Conservation (phyloP, 2,797 vertebrate species). For the Carduelis carduelis region DNA sequence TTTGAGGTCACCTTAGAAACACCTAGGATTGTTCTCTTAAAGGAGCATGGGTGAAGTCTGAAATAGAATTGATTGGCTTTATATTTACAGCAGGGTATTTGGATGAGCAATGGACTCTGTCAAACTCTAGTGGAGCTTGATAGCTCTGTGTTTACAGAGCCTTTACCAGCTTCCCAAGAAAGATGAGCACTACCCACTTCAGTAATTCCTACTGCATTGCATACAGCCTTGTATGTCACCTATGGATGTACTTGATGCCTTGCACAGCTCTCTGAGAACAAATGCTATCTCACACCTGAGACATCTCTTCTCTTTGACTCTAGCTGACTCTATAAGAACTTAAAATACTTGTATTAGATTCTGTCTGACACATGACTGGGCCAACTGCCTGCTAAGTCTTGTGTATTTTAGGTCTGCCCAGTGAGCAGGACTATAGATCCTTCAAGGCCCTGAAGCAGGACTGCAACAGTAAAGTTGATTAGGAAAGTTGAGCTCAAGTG, state of each 20-base stretch:
- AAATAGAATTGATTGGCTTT: background rate
- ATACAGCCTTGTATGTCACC: rapidly evolving
- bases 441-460: background rate
- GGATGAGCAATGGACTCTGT: background rate
- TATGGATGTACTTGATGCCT: background rate
- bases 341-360: background rate
- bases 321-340: background rate
- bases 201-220: background rate
- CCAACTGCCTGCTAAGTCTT: background rate
- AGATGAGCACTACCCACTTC: background rate
- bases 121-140: background rate
- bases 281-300: background rate
- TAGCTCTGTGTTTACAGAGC: background rate
- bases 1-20: background rate
- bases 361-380: rapidly evolving
- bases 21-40: background rate
- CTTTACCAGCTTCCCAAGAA: background rate
- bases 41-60: background rate
- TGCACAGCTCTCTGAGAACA: background rate
- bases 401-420: background rate
- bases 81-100: background rate
- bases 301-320: background rate
- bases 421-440: background rate
- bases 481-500: background rate
- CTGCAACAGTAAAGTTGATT: background rate